Percentiles rank a stretch among this genome's conserved stretches.
These are phyloP conservation scores for Chromobotia macracanthus DNA, from an alignment of 2,797 vertebrate species.

Conservation along the genomic window DNA sequence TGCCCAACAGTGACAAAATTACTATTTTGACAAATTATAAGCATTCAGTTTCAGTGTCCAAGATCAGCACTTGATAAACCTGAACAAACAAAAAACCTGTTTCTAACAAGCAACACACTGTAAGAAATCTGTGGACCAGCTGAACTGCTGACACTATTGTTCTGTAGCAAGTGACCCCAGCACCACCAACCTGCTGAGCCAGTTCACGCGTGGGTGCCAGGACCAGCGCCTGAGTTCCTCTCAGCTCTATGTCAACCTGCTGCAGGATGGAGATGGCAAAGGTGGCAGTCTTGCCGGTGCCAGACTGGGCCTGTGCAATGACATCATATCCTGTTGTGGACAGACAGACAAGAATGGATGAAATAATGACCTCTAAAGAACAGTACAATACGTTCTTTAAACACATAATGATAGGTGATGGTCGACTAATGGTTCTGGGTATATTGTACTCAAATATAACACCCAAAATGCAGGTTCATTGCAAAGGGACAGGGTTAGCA, in stretches of 20 bases:
- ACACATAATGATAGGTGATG: neutral
- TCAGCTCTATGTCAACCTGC: slow-evolving; percentile 79
- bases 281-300: slow-evolving; percentile 83
- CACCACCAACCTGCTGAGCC: slow-evolving; percentile 77
- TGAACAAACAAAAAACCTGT: neutral
- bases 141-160: neutral
- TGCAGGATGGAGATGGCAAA: slow-evolving; percentile 85
- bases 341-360: neutral
- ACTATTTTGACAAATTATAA: neutral
- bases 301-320: slow-evolving; percentile 85
- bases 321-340: slow-evolving; percentile 78
- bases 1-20: neutral
- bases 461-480: neutral
- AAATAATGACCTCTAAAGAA: neutral
- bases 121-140: neutral
- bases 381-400: neutral
- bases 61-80: neutral
- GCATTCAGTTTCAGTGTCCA: neutral
- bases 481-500: neutral
- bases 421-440: too few species aligned
- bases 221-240: slow-evolving; percentile 81
- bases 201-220: slow-evolving; percentile 81
- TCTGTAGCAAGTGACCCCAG: neutral
- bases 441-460: too few species aligned
- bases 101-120: neutral